Base-by-base conservation (phyloP, 2,113 vertebrate genomes). In the Melanostigma gelatinosum region DNA sequence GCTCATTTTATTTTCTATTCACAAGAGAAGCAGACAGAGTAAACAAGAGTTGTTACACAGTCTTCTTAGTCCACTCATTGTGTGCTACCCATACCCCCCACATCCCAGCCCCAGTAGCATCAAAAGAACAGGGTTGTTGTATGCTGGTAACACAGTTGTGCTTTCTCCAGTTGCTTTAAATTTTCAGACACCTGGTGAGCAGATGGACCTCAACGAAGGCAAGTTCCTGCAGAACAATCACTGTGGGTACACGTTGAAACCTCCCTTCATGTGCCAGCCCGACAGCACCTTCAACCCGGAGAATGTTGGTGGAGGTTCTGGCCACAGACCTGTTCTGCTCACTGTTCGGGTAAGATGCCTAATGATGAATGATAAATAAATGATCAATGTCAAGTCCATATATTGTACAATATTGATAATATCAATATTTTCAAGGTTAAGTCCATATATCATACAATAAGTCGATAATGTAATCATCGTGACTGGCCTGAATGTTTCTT, bases 151-250 rank as follows among this genome's bases (percentile, higher is more conserved):
- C 58, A 12, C 34, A 11, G 13, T 50, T 79, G 32, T 61, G 2
- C 75, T 58, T 81, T 46, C 71, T 85, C 0, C 91, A 99, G 98
- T 98, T 92, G 97, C 98, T 13, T 93, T 99, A 63, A 99, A 99
- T 93, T 98, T 98, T 94, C 98, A 99, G 93, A 99, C 98, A 0
- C 95, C 95, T 0, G 97, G 97, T 1, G 96, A 96, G 0, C 96
- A 97, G 94, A 99, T 99, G 98, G 97, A 99, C 82, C 92, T 99
- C 50, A 99, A 99, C 40, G 61, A 94, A 0, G 98, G 98, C 6
- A 95, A 95, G 64, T 99, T 99, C 91, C 94, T 96, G 79, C 87
- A 95, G 71, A 99, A 99, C 0, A 97, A 96, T 6, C 20, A 82
- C 72, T 97, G 97, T 0, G 98, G 98, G 0, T 98, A 96, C 6